phyloP scores from a whole-genome alignment of 2,797 vertebrate species.

The Sebastes vulpes region DNA sequence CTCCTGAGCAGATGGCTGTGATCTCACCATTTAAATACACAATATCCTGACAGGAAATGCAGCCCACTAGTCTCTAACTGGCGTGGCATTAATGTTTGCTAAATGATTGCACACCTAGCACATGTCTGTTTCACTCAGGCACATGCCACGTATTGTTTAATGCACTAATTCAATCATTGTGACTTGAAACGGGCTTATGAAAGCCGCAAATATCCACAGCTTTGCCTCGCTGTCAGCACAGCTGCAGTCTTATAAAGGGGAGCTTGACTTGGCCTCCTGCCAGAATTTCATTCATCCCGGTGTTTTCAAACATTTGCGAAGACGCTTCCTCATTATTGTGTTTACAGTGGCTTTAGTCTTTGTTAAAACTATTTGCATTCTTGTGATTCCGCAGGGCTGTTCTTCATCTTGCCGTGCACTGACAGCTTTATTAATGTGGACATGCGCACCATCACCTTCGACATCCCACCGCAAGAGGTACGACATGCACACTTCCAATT shows the following conservation, averaged over 20 bases:
- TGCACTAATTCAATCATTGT: slow-evolving; percentile 58
- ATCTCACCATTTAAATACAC: slow-evolving; percentile 48
- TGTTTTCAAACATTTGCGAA: slow-evolving; percentile 73
- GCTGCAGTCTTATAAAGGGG: slow-evolving; percentile 65
- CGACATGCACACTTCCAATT: slow-evolving; percentile 17
- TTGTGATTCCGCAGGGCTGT: slow-evolving; percentile 88
- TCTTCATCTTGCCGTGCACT: slow-evolving; percentile 95
- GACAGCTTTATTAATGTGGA: slow-evolving; percentile 98
- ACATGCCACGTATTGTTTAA: slow-evolving; percentile 53
- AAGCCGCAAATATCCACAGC: slow-evolving; percentile 60
- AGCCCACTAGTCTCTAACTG: slow-evolving; percentile 28
- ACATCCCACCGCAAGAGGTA: slow-evolving; percentile 98
- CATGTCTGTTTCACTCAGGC: slow-evolving; percentile 60
- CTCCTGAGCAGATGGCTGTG: slow-evolving; percentile 44
- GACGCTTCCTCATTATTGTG: slow-evolving; percentile 66
- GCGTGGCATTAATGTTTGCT: slow-evolving; percentile 64
- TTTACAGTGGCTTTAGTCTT: slow-evolving; percentile 61
- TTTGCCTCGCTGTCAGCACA: slow-evolving; percentile 66
- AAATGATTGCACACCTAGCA: slow-evolving; percentile 68
- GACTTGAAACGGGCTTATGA: slow-evolving; percentile 55
- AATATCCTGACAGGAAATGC: slow-evolving; percentile 55
- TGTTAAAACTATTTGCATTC: slow-evolving; percentile 60
- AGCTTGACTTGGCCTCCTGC: slow-evolving; percentile 65
- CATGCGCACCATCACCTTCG: slow-evolving; percentile 97
- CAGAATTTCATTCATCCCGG: slow-evolving; percentile 53